These are phyloP conservation scores for Ormyrus thymus DNA, from an alignment of 2,888 invertebrate species.

Conservation along the genomic window DNA sequence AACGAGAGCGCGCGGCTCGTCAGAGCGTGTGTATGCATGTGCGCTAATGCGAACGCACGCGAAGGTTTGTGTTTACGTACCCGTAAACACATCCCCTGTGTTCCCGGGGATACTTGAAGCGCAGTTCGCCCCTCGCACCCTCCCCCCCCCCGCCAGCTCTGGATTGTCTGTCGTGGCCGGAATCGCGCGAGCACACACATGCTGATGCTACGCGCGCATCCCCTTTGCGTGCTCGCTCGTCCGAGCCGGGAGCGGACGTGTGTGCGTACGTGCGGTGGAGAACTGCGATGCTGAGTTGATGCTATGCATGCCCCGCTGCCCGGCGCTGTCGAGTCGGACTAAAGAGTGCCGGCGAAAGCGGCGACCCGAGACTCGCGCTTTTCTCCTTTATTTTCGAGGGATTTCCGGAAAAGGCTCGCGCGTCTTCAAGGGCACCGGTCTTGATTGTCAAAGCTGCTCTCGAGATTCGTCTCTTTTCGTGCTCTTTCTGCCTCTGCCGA, in stretches of 20 bases:
- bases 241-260: conserved; percentile 12
- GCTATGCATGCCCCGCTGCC: neutral
- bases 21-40: conserved; percentile 1
- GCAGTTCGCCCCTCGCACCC: neutral
- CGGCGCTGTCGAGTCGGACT: too few species aligned
- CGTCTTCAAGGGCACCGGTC: too few species aligned
- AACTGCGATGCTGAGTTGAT: neutral
- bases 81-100: conserved; percentile 38
- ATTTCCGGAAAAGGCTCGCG: too few species aligned
- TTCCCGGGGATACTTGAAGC: conserved; percentile 14
- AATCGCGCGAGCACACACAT: conserved; percentile 59
- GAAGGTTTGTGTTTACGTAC: conserved; percentile 44
- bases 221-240: conserved; percentile 47
- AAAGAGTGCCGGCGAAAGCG: too few species aligned
- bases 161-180: conserved; percentile 66
- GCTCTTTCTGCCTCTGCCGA: neutral
- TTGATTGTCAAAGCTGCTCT: too few species aligned
- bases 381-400: neutral
- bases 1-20: conserved; percentile 45
- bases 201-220: conserved; percentile 25
- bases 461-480: neutral
- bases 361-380: neutral
- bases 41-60: conserved; percentile 19
- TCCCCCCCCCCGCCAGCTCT: conserved; percentile 1
- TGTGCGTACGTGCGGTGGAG: neutral